phyloP scores from a whole-genome alignment of 2,888 invertebrate genomes.

The Heliothis peltigera region DNA sequence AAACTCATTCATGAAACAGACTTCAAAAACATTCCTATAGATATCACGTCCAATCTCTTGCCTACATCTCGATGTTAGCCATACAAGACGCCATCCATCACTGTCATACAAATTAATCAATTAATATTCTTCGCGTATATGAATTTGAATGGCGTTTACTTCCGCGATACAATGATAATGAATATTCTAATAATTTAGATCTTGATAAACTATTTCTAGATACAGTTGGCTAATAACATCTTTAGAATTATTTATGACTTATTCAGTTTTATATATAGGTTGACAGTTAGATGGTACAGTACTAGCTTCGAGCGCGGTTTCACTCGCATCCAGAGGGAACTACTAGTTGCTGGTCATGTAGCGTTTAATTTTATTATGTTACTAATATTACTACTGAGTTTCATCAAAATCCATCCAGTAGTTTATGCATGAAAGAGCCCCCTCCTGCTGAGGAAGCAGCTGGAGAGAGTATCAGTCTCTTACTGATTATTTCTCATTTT shows the following conservation, averaged over 20 bases:
- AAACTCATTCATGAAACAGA: background rate
- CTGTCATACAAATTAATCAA: slow-evolving; percentile 61
- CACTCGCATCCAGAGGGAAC: too few relatives aligned
- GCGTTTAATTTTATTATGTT: too few relatives aligned
- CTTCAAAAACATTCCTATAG: slow-evolving; percentile 2
- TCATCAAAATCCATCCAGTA: too few relatives aligned
- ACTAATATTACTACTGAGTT: too few relatives aligned
- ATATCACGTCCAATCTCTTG: slow-evolving; percentile 14
- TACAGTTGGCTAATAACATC: slow-evolving; percentile 44
- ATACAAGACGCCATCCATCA: slow-evolving; percentile 49
- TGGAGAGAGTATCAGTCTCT: too few relatives aligned
- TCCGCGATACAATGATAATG: slow-evolving; percentile 56
- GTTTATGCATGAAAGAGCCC: too few relatives aligned
- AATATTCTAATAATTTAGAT: slow-evolving; percentile 55
- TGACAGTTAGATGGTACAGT: slow-evolving; percentile 35
- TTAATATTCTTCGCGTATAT: slow-evolving; percentile 57
- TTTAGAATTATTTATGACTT: slow-evolving; percentile 50
- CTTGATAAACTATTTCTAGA: slow-evolving; percentile 53
- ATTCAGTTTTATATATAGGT: slow-evolving; percentile 31
- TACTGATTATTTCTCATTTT: too few relatives aligned
- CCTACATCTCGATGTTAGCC: slow-evolving; percentile 44
- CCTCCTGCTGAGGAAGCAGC: too few relatives aligned
- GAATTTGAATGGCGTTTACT: slow-evolving; percentile 62
- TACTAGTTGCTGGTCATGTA: too few relatives aligned
- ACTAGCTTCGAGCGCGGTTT: too few relatives aligned